A percentile compares a stretch with the other conserved stretches of the same genome.
Evolutionary conservation across 1,140 invertebrate genomes (phyloP).

Genomic region (Brachionus sp.): DNA sequence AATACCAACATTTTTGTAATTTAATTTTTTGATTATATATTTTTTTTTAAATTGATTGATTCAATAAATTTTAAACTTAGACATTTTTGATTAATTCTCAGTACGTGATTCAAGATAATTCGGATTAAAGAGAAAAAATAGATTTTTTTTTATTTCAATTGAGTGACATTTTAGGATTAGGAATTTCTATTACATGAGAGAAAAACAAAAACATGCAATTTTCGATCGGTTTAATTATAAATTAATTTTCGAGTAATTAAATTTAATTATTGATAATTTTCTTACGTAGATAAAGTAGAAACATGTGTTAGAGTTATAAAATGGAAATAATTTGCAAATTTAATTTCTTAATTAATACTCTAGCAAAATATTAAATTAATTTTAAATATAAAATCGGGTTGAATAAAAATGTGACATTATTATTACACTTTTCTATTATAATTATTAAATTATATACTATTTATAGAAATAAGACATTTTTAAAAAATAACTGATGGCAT

Average conservation of each 20-base stretch:
- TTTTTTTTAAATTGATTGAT: background rate
- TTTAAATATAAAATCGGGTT: no score
- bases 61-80: background rate
- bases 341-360: no score
- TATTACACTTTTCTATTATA: no score
- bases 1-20: background rate
- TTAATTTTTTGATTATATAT: background rate
- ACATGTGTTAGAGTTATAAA: background rate
- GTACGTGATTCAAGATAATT: background rate
- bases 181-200: background rate
- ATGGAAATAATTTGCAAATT: no score
- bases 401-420: no score
- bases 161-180: background rate
- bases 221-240: background rate
- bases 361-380: no score
- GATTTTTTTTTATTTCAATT: background rate
- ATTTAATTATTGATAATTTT: background rate
- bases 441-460: no score
- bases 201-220: background rate
- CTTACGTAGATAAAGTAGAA: background rate
- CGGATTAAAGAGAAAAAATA: background rate
- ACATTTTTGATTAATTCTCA: background rate
- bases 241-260: background rate
- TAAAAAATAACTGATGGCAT: no score
- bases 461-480: no score